Percentiles rank a stretch among this genome's conserved stretches.
phyloP scores from a whole-genome alignment of 2,797 vertebrate genomes.

The Otolemur crassicaudatus region DNA sequence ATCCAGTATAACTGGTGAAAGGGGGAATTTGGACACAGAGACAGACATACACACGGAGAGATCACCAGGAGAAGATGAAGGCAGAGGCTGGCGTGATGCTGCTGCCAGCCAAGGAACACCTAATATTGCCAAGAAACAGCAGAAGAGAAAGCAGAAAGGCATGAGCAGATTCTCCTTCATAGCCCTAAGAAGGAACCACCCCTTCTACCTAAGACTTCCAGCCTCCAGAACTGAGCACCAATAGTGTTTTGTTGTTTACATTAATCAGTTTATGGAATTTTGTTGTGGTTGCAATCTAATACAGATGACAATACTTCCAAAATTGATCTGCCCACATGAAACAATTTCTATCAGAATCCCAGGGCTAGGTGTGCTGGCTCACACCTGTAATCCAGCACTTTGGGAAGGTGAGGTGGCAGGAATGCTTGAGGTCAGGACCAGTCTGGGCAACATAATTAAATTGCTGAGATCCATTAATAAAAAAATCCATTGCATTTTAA shows the following conservation, averaged over 20 bases:
- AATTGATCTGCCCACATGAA: neutral
- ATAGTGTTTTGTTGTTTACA: neutral
- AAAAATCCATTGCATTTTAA: neutral
- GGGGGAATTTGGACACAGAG: neutral
- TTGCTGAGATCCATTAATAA: too few relatives aligned
- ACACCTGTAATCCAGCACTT: neutral
- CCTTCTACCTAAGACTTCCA: neutral
- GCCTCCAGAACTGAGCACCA: neutral
- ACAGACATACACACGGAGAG: neutral
- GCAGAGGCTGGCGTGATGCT: neutral
- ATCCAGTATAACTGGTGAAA: neutral
- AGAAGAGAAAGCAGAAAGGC: neutral
- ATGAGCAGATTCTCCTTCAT: neutral
- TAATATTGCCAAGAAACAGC: neutral
- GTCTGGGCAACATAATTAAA: neutral
- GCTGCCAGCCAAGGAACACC: neutral
- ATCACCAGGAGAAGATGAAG: neutral
- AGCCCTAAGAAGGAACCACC: neutral
- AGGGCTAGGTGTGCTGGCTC: neutral
- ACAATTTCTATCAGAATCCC: neutral
- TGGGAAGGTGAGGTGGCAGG: neutral
- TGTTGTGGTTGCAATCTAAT: neutral
- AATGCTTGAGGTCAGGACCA: neutral
- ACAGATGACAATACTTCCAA: neutral
- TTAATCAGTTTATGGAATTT: neutral